Percentiles rank a stretch among this genome's conserved stretches.
phyloP scores from a whole-genome alignment of 2,888 invertebrate species.

The Perithous albicinctus region DNA sequence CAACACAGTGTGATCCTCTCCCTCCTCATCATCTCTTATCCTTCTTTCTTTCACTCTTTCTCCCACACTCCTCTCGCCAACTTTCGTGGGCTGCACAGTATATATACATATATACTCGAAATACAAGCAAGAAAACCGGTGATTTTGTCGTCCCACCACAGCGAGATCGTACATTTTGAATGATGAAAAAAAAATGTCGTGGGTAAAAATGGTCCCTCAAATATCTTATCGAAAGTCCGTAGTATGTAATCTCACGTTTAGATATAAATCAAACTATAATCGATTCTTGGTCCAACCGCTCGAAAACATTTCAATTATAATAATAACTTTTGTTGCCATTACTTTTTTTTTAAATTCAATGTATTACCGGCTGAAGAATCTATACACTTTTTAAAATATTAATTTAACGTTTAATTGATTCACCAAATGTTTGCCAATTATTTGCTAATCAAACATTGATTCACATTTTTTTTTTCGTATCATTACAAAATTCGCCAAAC shows the following conservation, averaged over 20 bases:
- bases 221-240: conserved; percentile 56
- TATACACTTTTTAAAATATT: neutral
- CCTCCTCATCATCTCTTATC: conserved; percentile 53
- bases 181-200: conserved; percentile 49
- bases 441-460: neutral
- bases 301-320: neutral
- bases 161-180: conserved; percentile 43
- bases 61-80: conserved; percentile 54
- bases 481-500: too few relatives aligned
- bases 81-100: conserved; percentile 51
- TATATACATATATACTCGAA: conserved; percentile 13
- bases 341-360: neutral
- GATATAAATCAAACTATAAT: conserved; percentile 12
- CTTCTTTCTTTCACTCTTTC: conserved; percentile 55
- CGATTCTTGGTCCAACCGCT: neutral
- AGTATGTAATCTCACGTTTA: conserved; percentile 3
- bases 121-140: conserved; percentile 36
- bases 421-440: neutral
- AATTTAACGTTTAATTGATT: neutral
- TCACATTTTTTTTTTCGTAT: neutral
- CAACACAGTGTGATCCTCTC: conserved; percentile 46
- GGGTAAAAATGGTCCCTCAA: conserved; percentile 33
- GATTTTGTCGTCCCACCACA: conserved; percentile 53
- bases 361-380: neutral
- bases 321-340: neutral